A percentile compares a stretch with the other conserved stretches of the same genome.
phyloP scores from a whole-genome alignment of 2,888 invertebrate genomes.

The Raillietiella orientalis region DNA sequence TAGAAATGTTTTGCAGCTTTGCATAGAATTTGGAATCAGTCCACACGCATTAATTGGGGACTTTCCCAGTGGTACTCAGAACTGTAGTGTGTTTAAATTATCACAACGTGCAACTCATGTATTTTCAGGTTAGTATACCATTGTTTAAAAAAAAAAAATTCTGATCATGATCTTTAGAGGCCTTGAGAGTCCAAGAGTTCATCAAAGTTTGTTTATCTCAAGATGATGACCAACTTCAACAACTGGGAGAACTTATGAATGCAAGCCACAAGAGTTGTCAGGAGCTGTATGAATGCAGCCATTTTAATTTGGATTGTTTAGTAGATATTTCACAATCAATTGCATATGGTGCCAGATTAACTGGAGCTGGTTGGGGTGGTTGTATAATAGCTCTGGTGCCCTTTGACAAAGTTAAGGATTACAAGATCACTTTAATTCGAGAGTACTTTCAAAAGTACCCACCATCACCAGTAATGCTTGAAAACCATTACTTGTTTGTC shows the following conservation, averaged over 20 bases:
- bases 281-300: constrained; percentile 70
- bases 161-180: constrained; percentile 24
- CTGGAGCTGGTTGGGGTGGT: constrained; percentile 97
- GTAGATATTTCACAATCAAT: constrained; percentile 34
- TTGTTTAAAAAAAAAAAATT: constrained; percentile 2
- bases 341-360: constrained; percentile 55
- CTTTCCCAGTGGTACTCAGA: background rate
- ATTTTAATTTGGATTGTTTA: constrained; percentile 46
- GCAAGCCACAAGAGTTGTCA: constrained; percentile 58
- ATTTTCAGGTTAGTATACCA: constrained; percentile 14
- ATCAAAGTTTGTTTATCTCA: constrained; percentile 21
- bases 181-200: constrained; percentile 46
- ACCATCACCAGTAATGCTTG: too few relatives aligned
- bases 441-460: constrained; percentile 29
- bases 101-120: constrained; percentile 66
- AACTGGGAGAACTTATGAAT: constrained; percentile 50
- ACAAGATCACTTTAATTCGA: constrained; percentile 29
- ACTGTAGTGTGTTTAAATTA: constrained; percentile 30
- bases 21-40: too few relatives aligned
- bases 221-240: constrained; percentile 12
- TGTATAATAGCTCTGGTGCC: constrained; percentile 61
- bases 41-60: background rate
- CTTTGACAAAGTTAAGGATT: constrained; percentile 25
- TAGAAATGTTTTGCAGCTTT: too few relatives aligned
- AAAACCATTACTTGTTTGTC: too few relatives aligned